A percentile compares a stretch with the other conserved stretches of the same genome.
These are phyloP conservation scores for Enteromius paludinosus DNA, from an alignment of 2,797 vertebrate genomes.

Conservation along the genomic window DNA sequence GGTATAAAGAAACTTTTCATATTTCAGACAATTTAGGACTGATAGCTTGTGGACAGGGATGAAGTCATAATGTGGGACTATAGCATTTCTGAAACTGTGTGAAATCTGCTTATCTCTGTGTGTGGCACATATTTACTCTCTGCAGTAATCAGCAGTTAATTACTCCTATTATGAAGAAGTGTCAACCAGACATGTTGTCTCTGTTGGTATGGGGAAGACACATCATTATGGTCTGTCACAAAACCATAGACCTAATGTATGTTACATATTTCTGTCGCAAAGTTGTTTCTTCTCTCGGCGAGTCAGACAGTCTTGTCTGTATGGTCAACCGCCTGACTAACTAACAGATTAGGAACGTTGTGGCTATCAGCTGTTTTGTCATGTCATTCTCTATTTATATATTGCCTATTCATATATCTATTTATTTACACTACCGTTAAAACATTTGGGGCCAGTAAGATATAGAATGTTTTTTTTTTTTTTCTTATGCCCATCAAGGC, in stretches of 20 bases:
- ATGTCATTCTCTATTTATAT: background rate
- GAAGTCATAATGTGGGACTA: background rate
- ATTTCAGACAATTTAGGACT: background rate
- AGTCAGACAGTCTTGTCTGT: background rate
- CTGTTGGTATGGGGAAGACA: slow-evolving; percentile 22
- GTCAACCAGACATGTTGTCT: background rate
- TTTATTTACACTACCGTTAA: no score
- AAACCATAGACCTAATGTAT: slow-evolving; percentile 6
- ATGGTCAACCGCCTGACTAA: background rate
- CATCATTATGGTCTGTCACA: slow-evolving; percentile 17
- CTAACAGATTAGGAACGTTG: background rate
- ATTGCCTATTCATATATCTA: no score
- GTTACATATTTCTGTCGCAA: background rate
- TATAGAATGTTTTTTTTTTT: no score
- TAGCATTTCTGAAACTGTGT: background rate
- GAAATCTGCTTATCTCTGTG: slow-evolving; percentile 36
- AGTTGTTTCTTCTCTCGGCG: background rate
- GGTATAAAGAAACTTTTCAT: background rate
- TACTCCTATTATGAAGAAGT: slow-evolving; percentile 38
- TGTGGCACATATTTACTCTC: slow-evolving; percentile 12
- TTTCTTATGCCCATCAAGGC: no score
- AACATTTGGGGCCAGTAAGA: no score
- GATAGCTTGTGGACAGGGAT: background rate
- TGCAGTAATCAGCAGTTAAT: slow-evolving; percentile 30
- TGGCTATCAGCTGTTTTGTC: background rate